phyloP scores from a whole-genome alignment of 2,113 vertebrate genomes.

The Syngnathus scovelli region DNA sequence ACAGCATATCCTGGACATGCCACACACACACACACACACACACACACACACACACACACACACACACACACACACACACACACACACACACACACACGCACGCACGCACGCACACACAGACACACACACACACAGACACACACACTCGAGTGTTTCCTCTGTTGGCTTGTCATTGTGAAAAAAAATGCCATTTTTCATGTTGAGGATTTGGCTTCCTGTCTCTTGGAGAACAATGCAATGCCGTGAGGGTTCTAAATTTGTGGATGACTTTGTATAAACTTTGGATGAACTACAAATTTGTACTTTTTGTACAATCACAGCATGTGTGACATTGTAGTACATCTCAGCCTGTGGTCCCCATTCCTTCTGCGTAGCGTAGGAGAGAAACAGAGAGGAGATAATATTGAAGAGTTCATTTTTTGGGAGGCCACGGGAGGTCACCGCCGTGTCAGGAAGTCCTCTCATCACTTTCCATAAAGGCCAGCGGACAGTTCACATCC shows the following conservation, averaged over 20 bases:
- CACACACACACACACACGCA: too few relatives aligned
- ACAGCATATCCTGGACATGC: slow-evolving; percentile 46
- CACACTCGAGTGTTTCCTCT: slow-evolving; percentile 50
- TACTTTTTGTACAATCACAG: background rate
- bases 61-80: background rate
- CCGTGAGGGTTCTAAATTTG: slow-evolving; percentile 21
- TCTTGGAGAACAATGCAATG: slow-evolving; percentile 57
- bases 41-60: background rate
- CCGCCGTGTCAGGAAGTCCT: slow-evolving; percentile 51
- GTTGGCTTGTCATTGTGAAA: slow-evolving; percentile 48
- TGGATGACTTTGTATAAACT: slow-evolving; percentile 42
- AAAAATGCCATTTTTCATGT: slow-evolving; percentile 47
- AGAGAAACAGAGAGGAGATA: background rate
- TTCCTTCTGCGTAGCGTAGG: background rate
- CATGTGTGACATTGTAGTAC: too few relatives aligned
- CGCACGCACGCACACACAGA: too few relatives aligned
- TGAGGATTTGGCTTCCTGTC: slow-evolving; percentile 60
- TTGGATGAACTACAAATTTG: background rate
- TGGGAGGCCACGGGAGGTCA: slow-evolving; percentile 33
- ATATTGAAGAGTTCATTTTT: slow-evolving; percentile 11
- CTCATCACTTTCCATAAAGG: slow-evolving; percentile 19
- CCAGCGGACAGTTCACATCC: slow-evolving; percentile 3
- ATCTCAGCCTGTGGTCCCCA: background rate
- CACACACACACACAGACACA: background rate
- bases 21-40: background rate